phyloP scores from a whole-genome alignment of 1,140 invertebrate species.

The Andrena cerasifolii region DNA sequence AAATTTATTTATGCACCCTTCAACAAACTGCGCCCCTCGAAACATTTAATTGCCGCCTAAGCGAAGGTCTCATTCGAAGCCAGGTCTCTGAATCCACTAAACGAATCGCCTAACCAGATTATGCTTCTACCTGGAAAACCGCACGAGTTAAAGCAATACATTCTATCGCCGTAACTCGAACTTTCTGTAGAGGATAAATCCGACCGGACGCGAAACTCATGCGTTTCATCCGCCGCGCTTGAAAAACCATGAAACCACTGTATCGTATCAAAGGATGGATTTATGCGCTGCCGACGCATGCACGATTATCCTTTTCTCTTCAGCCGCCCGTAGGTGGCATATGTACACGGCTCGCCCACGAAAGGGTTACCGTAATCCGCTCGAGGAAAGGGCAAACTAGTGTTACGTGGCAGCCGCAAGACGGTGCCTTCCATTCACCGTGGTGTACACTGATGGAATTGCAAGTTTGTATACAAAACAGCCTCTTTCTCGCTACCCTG shows the following conservation, averaged over 20 bases:
- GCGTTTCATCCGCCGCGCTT: not conserved
- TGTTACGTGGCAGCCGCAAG: not conserved
- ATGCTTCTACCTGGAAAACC: not conserved
- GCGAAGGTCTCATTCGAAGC: not conserved
- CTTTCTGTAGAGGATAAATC: not conserved
- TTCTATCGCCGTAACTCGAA: too few species aligned
- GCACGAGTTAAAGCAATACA: not conserved
- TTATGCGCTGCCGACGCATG: too few species aligned
- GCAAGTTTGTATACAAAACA: too few species aligned
- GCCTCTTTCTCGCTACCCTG: too few species aligned
- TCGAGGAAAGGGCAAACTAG: not conserved
- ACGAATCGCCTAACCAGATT: not conserved
- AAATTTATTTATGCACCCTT: too few species aligned
- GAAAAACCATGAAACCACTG: not conserved
- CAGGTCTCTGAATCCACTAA: not conserved
- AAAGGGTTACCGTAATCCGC: not conserved
- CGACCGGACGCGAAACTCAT: not conserved
- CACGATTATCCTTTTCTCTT: too few species aligned
- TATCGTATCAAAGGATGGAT: not conserved
- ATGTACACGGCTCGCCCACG: not conserved
- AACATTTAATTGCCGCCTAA: conserved; percentile 10
- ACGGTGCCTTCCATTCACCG: not conserved
- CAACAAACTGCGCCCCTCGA: not conserved
- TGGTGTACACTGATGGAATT: too few species aligned
- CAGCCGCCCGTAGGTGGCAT: too few species aligned